Evolutionary conservation across 2,888 invertebrate genomes (phyloP).

Genomic region (Meiosimyza platycephala): DNA sequence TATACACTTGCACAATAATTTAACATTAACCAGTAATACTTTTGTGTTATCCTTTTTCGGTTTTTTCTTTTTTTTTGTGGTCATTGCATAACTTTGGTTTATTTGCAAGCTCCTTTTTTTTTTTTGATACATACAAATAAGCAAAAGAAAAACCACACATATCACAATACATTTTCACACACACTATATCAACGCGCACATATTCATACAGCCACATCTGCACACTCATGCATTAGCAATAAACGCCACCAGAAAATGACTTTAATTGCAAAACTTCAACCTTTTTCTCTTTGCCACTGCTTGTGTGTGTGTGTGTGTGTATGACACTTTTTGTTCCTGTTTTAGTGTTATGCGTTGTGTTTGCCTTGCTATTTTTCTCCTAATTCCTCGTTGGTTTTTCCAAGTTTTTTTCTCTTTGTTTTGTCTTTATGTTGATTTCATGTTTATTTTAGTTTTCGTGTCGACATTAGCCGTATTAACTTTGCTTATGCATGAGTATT

Average conservation of each 20-base stretch:
- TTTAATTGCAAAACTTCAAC: conserved; percentile 32
- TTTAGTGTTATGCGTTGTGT: too few species aligned
- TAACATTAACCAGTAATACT: not conserved
- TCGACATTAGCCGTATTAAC: not conserved
- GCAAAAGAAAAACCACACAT: not conserved
- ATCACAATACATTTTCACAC: not conserved
- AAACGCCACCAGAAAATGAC: conserved; percentile 22
- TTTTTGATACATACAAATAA: not conserved
- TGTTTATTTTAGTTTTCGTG: conserved; percentile 1
- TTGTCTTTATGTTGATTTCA: not conserved
- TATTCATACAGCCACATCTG: not conserved
- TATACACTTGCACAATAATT: conserved; percentile 11
- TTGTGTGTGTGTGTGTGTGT: too few species aligned
- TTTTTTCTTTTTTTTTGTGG: not conserved
- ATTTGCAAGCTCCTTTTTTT: not conserved
- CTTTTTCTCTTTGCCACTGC: not conserved
- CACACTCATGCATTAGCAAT: conserved; percentile 16
- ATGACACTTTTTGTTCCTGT: too few species aligned
- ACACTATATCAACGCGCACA: not conserved
- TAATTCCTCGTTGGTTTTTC: not conserved
- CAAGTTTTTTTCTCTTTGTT: not conserved
- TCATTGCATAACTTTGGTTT: not conserved
- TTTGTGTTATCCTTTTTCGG: not conserved
- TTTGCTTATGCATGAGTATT: not conserved
- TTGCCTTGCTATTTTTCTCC: not conserved